A percentile compares a stretch with the other conserved stretches of the same genome.
Evolutionary conservation across 1,140 invertebrate species (phyloP).

Genomic region (Mesaphorura yosii): DNA sequence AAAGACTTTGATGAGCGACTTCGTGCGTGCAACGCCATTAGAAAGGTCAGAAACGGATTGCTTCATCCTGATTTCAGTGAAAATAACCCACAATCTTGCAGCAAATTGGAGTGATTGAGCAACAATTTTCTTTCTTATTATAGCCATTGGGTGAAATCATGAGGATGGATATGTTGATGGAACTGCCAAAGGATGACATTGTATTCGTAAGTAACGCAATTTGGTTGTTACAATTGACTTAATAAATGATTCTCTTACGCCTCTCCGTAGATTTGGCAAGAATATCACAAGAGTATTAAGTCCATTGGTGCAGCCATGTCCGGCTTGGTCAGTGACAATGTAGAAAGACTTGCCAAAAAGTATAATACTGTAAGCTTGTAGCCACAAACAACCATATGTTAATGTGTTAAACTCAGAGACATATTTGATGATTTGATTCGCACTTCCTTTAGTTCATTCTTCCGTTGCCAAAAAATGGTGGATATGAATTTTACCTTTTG

Average conservation of each 20-base stretch:
- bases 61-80: not conserved
- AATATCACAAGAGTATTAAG: conserved; percentile 60
- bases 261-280: conserved; percentile 57
- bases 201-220: conserved; percentile 16
- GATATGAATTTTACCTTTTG: conserved; percentile 77
- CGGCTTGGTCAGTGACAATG: conserved; percentile 44
- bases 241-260: conserved; percentile 3
- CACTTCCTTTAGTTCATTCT: conserved; percentile 53
- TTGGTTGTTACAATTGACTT: conserved; percentile 4
- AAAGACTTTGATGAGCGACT: conserved; percentile 5
- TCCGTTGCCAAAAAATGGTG: conserved; percentile 64
- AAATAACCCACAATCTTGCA: too few species aligned
- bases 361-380: conserved; percentile 42
- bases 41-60: conserved; percentile 35
- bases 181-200: conserved; percentile 46
- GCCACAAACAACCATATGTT: conserved; percentile 1
- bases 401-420: not conserved
- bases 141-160: conserved; percentile 55
- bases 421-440: conserved; percentile 15
- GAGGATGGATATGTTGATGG: conserved; percentile 65
- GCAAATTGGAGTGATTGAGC: not conserved
- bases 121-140: not conserved
- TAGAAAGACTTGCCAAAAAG: conserved; percentile 45
- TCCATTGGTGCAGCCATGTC: conserved; percentile 56
- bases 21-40: conserved; percentile 32